phyloP scores from a whole-genome alignment of 2,113 vertebrate genomes.

The Bothrops jararaca region DNA sequence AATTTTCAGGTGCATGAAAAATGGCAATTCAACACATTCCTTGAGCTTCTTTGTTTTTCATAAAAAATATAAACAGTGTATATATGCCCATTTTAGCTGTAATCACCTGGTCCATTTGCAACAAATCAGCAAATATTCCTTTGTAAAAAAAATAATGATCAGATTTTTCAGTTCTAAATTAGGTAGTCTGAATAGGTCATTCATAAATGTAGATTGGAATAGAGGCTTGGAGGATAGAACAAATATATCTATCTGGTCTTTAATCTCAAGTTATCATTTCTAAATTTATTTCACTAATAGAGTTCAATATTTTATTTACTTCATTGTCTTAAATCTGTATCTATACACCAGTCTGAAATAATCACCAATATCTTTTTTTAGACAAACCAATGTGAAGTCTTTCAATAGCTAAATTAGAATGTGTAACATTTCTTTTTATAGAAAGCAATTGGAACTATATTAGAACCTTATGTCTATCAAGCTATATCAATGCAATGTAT shows the following conservation, averaged over 20 bases:
- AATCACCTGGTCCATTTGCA: background rate
- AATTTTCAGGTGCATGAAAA: background rate
- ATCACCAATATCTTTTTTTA: background rate
- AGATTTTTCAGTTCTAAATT: background rate
- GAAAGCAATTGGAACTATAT: background rate
- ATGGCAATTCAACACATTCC: background rate
- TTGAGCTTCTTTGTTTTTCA: background rate
- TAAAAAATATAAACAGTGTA: background rate
- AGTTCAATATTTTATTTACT: background rate
- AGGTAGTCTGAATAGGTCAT: background rate
- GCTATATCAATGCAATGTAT: background rate
- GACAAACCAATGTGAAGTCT: background rate
- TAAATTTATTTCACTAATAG: background rate
- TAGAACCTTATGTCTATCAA: background rate
- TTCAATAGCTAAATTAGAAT: background rate
- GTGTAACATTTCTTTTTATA: constrained; percentile 2
- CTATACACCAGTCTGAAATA: background rate
- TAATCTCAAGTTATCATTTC: background rate
- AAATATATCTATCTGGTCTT: background rate
- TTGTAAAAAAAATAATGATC: background rate
- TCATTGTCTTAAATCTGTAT: background rate
- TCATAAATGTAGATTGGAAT: background rate
- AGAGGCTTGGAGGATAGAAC: no score
- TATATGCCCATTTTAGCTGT: background rate
- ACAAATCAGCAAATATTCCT: background rate